Evolutionary conservation across 2,888 invertebrate genomes (phyloP).

Genomic region (Euclidia mi): DNA sequence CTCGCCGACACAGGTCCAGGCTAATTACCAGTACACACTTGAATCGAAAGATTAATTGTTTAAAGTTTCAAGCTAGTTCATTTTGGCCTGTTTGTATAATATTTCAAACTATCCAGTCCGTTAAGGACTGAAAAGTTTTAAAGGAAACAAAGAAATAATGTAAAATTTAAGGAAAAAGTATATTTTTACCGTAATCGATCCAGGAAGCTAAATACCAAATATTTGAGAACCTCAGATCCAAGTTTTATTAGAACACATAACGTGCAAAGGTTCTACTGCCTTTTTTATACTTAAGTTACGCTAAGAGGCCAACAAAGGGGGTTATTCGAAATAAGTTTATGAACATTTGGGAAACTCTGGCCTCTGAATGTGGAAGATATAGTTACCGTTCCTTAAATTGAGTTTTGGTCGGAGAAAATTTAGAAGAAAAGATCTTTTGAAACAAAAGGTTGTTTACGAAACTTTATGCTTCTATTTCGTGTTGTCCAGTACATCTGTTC

Average conservation of each 20-base stretch:
- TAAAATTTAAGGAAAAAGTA: no score
- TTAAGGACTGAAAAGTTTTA: no score
- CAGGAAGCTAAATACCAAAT: constrained; percentile 19
- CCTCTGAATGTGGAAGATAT: constrained; percentile 33
- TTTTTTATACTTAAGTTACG: no score
- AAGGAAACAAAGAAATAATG: no score
- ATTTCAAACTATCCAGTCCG: no score
- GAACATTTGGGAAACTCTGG: constrained; percentile 34
- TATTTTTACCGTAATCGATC: no score
- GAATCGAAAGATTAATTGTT: no score
- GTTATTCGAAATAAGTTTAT: constrained; percentile 40
- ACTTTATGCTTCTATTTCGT: constrained; percentile 4
- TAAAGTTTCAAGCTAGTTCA: no score
- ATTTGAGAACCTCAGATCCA: constrained; percentile 35
- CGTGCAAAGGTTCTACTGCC: no score
- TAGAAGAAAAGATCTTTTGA: constrained; percentile 4
- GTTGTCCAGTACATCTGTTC: constrained; percentile 2
- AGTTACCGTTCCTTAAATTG: constrained; percentile 42
- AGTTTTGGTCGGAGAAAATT: constrained; percentile 33
- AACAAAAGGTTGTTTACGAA: constrained; percentile 4
- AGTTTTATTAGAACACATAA: constrained; percentile 52
- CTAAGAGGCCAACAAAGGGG: constrained; percentile 18
- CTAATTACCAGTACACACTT: no score
- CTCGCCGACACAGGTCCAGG: no score
- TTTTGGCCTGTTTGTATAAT: no score